Evolutionary conservation across 2,113 vertebrate species (phyloP), one percentile per base, ranked within the genome.

Genomic region (Clarias magur): DNA sequence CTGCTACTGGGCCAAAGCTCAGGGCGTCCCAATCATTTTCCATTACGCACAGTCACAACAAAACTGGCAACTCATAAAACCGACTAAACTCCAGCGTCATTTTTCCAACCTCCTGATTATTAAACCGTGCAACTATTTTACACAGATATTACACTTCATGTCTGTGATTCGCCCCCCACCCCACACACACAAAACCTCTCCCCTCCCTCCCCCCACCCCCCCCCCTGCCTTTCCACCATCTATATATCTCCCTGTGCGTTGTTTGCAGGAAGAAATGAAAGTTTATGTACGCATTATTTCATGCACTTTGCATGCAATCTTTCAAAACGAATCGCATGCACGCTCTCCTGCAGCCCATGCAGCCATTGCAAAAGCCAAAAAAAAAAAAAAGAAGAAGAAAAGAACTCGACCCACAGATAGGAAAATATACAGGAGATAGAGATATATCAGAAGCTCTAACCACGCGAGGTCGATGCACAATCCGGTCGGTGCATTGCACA

Each of bases 21-120:
- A 86, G 84, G 87, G 89, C 87, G 85, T 88, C 87, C 87, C 59
- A 84, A 88, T 88, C 27, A 89, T 89, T 91, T 91, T 89, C 90
- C 89, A 90, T 91, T 91, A 91, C 91, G 89, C 90, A 63, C 86
- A 90, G 65, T 80, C 80, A 88, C 76, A 56, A 82, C 86, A 80
- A 65, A 84, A 89, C 60, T 60, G 70, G 80, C 85, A 88, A 67
- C 85, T 89, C 88, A 80, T 86, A 86, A 87, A 93, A 89, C 82
- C 60, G 60, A 79, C 59, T 62, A 3, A 90, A 93, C 80, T 86
- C 80, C 23, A 34, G 70, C 76, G 53, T 82, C 42, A 86, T 86
- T 89, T 75, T 86, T 62, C 80, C 68, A 62, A 42, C 42, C 57
- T 68, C 27, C 23, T 8, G 75, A 13, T 56, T 76, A 63, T 73